Evolutionary conservation across 2,888 invertebrate genomes (phyloP).

Genomic region (Laothoe populi): DNA sequence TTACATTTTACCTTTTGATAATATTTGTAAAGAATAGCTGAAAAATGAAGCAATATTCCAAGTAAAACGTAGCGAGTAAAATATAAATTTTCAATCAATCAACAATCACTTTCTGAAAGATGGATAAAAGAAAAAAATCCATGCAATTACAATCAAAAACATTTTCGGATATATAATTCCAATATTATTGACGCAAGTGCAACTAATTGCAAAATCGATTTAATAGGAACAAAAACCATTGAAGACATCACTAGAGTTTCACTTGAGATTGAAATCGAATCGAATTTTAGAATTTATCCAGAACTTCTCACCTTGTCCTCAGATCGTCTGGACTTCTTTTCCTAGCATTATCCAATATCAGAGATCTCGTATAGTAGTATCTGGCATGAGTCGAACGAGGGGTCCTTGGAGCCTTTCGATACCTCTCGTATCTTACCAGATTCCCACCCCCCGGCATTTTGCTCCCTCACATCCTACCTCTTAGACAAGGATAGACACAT

Average conservation of each 20-base stretch:
- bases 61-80: neutral
- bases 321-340: slow-evolving; percentile 44
- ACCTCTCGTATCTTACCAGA: slow-evolving; percentile 60
- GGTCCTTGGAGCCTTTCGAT: slow-evolving; percentile 62
- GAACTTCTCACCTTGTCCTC: slow-evolving; percentile 56
- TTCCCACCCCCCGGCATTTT: slow-evolving; percentile 69
- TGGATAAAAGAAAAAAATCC: neutral
- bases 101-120: neutral
- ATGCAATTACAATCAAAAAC: neutral
- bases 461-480: slow-evolving; percentile 55
- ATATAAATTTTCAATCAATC: neutral
- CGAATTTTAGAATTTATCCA: neutral
- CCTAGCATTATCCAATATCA: slow-evolving; percentile 55
- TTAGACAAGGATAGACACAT: slow-evolving; percentile 39
- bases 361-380: slow-evolving; percentile 69
- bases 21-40: no score
- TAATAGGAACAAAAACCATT: neutral
- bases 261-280: neutral
- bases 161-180: neutral
- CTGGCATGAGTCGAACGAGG: slow-evolving; percentile 62
- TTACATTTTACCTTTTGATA: no score
- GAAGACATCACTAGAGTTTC: neutral
- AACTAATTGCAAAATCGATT: neutral
- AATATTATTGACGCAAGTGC: neutral
- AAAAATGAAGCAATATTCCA: no score